These are phyloP conservation scores for Meles meles DNA, from an alignment of 2,113 vertebrate species.

Conservation along the genomic window DNA sequence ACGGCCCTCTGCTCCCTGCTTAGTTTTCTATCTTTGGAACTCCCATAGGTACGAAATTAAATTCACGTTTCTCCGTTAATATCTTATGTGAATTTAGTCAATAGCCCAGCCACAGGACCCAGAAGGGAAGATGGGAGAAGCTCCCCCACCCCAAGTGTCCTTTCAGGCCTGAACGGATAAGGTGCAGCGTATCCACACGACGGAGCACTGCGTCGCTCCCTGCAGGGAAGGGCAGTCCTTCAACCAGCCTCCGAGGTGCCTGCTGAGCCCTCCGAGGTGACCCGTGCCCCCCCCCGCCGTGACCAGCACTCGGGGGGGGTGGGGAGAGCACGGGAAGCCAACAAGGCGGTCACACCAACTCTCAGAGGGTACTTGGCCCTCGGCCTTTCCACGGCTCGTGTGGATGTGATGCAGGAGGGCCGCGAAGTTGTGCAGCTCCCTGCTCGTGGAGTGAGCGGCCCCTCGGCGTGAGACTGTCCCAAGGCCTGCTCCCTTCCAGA, in stretches of 20 bases:
- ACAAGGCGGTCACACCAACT: neutral
- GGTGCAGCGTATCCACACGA: neutral
- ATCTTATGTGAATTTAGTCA: too few relatives aligned
- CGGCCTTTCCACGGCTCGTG: neutral
- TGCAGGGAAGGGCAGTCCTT: neutral
- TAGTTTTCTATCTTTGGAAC: neutral
- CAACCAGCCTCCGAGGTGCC: neutral
- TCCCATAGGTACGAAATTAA: neutral
- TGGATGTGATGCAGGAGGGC: neutral
- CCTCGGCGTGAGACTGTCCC: neutral
- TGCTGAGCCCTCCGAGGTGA: neutral
- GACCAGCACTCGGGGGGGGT: neutral
- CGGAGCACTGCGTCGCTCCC: neutral
- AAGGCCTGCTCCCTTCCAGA: neutral
- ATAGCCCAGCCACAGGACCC: neutral
- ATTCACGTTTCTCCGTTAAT: neutral
- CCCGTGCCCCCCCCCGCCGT: rapidly evolving
- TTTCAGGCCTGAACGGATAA: neutral
- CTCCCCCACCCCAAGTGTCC: neutral
- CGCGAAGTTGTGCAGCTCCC: neutral
- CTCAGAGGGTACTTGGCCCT: too few relatives aligned
- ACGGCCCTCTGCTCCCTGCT: neutral
- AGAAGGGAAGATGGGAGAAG: neutral
- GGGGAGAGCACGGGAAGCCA: neutral
- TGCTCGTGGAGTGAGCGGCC: neutral